Percentiles rank a stretch among this genome's conserved stretches.
Conservation (phyloP, 2,888 invertebrate genomes). For the Noctuana brunneofusca region DNA sequence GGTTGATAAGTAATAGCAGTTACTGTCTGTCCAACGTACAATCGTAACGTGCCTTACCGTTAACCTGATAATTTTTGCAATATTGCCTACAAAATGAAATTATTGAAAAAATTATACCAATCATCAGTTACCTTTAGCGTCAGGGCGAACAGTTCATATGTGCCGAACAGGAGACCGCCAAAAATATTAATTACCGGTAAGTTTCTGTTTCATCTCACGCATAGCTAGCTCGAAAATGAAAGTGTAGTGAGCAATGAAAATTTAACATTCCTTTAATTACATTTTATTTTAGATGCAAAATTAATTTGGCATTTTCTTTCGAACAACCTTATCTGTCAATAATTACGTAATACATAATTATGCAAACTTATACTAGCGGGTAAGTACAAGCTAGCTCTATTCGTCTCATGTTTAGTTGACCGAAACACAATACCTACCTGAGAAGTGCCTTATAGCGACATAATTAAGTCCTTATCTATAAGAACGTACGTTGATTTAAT, state of each 20-base stretch:
- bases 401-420: too few relatives aligned
- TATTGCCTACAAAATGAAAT: conserved; percentile 47
- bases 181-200: conserved; percentile 84
- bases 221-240: conserved; percentile 9
- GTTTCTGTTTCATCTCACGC: conserved; percentile 40
- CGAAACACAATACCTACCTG: too few relatives aligned
- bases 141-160: conserved; percentile 58
- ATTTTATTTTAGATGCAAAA: too few relatives aligned
- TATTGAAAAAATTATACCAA: conserved; percentile 58
- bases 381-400: too few relatives aligned
- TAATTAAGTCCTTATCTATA: too few relatives aligned
- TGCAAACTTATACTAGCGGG: too few relatives aligned
- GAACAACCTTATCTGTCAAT: too few relatives aligned
- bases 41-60: conserved; percentile 54
- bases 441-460: too few relatives aligned
- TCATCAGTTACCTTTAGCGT: conserved; percentile 50
- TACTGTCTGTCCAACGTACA: conserved; percentile 55
- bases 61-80: conserved; percentile 32
- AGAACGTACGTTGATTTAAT: too few relatives aligned
- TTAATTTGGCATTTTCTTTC: too few relatives aligned
- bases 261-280: too few relatives aligned
- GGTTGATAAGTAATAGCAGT: conserved; percentile 45
- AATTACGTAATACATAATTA: too few relatives aligned
- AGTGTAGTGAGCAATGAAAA: neutral
- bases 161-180: conserved; percentile 61